phyloP scores from a whole-genome alignment of 2,113 vertebrate genomes.

The Megaceryle torquata region DNA sequence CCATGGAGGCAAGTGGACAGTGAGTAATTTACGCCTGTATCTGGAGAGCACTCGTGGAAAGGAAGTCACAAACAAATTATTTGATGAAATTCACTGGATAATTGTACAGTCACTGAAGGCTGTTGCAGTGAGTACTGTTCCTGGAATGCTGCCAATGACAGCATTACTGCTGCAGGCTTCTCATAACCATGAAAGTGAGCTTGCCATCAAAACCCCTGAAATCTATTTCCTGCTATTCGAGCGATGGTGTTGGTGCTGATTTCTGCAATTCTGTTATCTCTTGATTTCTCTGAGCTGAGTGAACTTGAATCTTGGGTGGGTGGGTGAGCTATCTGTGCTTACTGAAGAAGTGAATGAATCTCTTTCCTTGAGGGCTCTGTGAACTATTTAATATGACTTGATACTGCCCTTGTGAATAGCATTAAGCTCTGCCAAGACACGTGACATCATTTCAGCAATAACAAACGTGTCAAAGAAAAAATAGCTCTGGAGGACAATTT shows the following conservation, averaged over 20 bases:
- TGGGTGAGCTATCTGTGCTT: neutral
- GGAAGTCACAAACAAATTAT: slow-evolving; percentile 91
- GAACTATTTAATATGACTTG: neutral
- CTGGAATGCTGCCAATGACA: neutral
- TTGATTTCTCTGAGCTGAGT: neutral
- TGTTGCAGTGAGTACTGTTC: slow-evolving; percentile 84
- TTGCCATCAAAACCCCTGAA: neutral
- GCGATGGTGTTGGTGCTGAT: neutral
- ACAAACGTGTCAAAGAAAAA: slow-evolving; percentile 24
- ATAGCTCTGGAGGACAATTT: neutral
- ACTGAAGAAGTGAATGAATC: neutral
- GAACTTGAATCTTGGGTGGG: neutral
- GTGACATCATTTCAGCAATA: neutral
- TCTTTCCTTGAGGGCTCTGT: neutral
- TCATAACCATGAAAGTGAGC: neutral
- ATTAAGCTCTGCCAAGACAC: neutral
- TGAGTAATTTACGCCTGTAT: slow-evolving; percentile 92
- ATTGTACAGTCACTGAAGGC: slow-evolving; percentile 97
- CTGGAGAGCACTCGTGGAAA: slow-evolving; percentile 94
- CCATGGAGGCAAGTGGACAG: slow-evolving; percentile 97
- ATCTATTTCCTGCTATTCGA: neutral
- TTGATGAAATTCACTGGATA: slow-evolving; percentile 98
- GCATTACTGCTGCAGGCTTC: neutral
- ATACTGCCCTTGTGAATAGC: slow-evolving; percentile 10
- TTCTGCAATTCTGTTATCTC: neutral